Evolutionary conservation across 1,140 invertebrate species (phyloP).

Genomic region (Drosophila ogumai): DNA sequence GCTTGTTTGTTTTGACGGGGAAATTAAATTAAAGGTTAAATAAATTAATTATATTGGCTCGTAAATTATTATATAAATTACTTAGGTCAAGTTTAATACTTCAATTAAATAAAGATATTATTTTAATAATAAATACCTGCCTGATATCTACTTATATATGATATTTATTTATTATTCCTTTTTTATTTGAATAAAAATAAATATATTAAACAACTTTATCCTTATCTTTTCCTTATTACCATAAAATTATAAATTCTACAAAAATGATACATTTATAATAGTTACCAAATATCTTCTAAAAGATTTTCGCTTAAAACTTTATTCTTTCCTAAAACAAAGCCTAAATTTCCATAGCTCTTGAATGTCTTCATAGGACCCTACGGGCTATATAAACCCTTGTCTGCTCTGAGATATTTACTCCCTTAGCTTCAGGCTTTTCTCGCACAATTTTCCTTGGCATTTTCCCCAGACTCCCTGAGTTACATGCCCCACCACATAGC

Average conservation of each 20-base stretch:
- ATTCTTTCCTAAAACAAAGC: not conserved
- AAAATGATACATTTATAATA: no score
- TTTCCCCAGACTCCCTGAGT: slow-evolving; percentile 2
- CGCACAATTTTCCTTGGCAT: not conserved
- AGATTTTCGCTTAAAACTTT: no score
- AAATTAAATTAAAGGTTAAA: no score
- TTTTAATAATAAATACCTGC: not conserved
- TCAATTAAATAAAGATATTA: not conserved
- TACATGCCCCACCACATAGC: not conserved
- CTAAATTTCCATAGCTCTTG: not conserved
- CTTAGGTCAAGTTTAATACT: not conserved
- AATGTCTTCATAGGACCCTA: not conserved
- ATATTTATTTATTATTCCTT: no score
- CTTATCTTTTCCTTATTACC: no score
- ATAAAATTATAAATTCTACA: not conserved
- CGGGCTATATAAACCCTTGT: not conserved
- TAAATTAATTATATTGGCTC: no score
- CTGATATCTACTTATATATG: no score
- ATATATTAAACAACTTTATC: not conserved
- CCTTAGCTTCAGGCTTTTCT: not conserved
- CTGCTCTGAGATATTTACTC: not conserved
- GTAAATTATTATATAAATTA: no score
- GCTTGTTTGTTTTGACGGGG: not conserved
- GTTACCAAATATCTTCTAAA: no score
- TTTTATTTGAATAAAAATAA: no score